A percentile compares a stretch with the other conserved stretches of the same genome.
These are phyloP conservation scores for Arbacia lixula DNA, from an alignment of 53 echinoderm and acorn worm species.

Conservation along the genomic window DNA sequence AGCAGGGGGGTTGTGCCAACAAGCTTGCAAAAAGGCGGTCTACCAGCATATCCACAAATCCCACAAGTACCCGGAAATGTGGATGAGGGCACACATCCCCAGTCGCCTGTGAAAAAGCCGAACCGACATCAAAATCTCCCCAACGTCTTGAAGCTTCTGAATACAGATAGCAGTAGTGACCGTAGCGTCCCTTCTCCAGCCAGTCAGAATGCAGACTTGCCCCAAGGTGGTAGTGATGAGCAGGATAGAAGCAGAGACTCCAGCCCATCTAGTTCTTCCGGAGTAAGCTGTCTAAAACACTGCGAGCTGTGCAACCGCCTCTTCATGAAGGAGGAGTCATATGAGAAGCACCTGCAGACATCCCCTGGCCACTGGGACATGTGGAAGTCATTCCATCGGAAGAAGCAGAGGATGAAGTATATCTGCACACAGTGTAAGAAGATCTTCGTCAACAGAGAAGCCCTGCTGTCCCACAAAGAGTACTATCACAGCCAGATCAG, in stretches of 20 bases:
- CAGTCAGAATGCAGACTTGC: background rate
- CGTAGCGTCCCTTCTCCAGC: background rate
- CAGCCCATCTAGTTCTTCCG: background rate
- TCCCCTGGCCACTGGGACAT: slow-evolving; percentile 34
- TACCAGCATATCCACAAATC: too few relatives aligned
- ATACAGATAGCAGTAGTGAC: background rate
- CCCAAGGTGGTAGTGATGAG: background rate
- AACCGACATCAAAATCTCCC: slow-evolving; percentile 8
- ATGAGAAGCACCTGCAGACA: slow-evolving; percentile 58
- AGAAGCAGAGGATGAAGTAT: slow-evolving; percentile 54
- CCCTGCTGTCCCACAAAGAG: slow-evolving; percentile 52
- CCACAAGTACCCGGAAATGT: too few relatives aligned
- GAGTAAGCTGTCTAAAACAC: slow-evolving; percentile 29
- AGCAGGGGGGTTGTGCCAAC: too few relatives aligned
- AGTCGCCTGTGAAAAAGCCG: too few relatives aligned
- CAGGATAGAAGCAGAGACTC: background rate
- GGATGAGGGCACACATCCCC: too few relatives aligned
- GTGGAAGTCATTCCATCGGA: slow-evolving; percentile 44
- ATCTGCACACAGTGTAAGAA: slow-evolving; percentile 52
- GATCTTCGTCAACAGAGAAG: slow-evolving; percentile 43
- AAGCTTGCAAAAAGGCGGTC: too few relatives aligned
- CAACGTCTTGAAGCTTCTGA: slow-evolving; percentile 13
- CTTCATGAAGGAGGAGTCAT: slow-evolving; percentile 63
- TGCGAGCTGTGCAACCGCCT: slow-evolving; percentile 41
- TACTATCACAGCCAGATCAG: slow-evolving; percentile 31